These are phyloP conservation scores for Elephantulus edwardii DNA, from an alignment of 2,113 vertebrate species.

Conservation along the genomic window DNA sequence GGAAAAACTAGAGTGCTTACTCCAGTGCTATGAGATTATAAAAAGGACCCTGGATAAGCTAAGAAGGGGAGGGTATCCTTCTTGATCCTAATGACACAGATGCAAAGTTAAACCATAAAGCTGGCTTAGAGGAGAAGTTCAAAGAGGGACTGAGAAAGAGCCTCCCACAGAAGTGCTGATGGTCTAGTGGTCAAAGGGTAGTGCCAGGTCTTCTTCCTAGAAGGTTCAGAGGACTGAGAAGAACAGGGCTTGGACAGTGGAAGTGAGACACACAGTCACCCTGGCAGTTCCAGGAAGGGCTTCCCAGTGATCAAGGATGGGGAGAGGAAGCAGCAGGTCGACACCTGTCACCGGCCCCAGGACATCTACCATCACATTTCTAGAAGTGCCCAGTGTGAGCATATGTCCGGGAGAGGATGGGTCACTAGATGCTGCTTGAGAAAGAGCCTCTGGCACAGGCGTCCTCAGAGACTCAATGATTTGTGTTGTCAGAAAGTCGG, in stretches of 20 bases:
- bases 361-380: no score
- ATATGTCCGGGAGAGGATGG: background rate
- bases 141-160: constrained; percentile 36
- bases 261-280: background rate
- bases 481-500: background rate
- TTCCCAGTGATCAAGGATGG: background rate
- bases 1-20: background rate
- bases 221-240: background rate
- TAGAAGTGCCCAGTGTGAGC: background rate
- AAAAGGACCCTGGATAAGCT: background rate
- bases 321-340: background rate
- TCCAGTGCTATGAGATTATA: background rate
- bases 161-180: fast-evolving
- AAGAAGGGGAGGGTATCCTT: background rate
- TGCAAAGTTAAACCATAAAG: background rate
- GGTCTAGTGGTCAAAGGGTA: background rate
- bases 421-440: no score
- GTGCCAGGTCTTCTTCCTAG: background rate
- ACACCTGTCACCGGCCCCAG: background rate
- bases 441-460: background rate
- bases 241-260: fast-evolving
- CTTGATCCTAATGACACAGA: background rate
- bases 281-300: background rate
- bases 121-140: constrained; percentile 25
- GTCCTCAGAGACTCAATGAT: background rate